A percentile compares a stretch with the other conserved stretches of the same genome.
Conservation (phyloP, 2,797 vertebrate species). For the Bovichtus variegatus region DNA sequence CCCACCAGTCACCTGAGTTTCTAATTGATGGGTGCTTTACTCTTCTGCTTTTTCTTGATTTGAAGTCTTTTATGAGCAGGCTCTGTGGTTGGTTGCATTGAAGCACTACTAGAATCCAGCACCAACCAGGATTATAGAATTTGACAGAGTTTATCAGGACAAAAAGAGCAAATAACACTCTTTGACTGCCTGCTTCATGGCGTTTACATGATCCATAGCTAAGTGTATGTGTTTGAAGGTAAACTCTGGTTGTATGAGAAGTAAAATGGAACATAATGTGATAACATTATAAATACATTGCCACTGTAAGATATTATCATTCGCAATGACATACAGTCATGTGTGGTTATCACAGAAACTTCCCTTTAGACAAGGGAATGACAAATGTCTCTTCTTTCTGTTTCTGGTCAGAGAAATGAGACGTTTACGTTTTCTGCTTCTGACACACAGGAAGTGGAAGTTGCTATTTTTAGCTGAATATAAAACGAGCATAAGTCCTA, state of each 20-base stretch:
- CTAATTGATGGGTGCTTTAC: background rate
- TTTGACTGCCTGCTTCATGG: background rate
- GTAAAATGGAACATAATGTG: background rate
- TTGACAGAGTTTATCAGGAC: background rate
- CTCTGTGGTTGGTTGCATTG: background rate
- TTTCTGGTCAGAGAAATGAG: background rate
- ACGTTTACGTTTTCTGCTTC: background rate
- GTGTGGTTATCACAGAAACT: background rate
- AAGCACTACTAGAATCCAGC: background rate
- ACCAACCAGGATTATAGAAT: background rate
- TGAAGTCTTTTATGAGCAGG: background rate
- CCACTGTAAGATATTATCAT: background rate
- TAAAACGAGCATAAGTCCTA: background rate
- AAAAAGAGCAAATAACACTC: background rate
- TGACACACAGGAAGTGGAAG: conserved; percentile 1
- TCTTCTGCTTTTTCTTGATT: background rate
- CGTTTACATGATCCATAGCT: background rate
- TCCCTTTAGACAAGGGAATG: conserved; percentile 8
- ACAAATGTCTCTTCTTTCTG: background rate
- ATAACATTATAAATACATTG: background rate
- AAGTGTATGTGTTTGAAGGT: background rate
- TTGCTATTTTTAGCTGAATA: background rate
- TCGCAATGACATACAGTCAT: background rate
- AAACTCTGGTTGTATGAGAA: background rate
- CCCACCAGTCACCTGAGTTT: background rate